Conservation (phyloP, 1,140 invertebrate genomes). For the Micrasema minimum region DNA sequence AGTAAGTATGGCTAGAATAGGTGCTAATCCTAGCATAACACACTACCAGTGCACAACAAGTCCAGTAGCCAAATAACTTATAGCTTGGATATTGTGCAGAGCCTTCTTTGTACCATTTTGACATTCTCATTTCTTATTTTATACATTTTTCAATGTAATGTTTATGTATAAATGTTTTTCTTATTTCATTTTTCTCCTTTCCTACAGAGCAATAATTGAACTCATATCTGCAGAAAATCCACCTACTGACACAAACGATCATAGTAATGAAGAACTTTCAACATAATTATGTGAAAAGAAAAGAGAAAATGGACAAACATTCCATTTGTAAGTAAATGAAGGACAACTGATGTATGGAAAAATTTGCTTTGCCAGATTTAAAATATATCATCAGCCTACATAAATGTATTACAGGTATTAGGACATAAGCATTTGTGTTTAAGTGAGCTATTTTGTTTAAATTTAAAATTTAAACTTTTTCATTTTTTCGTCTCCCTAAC, state of each 20-base stretch:
- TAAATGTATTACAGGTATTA: too few relatives aligned
- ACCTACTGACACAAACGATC: background rate
- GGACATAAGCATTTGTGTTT: too few relatives aligned
- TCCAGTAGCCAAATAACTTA: background rate
- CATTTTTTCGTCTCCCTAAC: too few relatives aligned
- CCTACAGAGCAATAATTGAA: slow-evolving; percentile 48
- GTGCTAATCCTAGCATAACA: background rate
- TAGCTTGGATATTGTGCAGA: background rate
- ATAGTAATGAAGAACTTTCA: background rate
- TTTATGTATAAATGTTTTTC: background rate
- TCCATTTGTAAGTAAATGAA: too few relatives aligned
- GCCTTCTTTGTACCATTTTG: background rate
- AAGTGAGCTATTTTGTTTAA: too few relatives aligned
- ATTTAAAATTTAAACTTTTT: too few relatives aligned
- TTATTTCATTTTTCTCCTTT: background rate
- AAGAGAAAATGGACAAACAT: too few relatives aligned
- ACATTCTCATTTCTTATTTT: background rate
- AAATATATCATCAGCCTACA: too few relatives aligned
- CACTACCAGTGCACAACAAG: background rate
- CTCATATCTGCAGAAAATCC: slow-evolving; percentile 46
- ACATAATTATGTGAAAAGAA: background rate
- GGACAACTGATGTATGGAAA: too few relatives aligned
- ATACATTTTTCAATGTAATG: background rate
- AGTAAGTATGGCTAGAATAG: slow-evolving; percentile 23
- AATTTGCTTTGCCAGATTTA: too few relatives aligned